A percentile compares a stretch with the other conserved stretches of the same genome.
These are phyloP conservation scores for Tauraco hartlaubi DNA, from an alignment of 2,797 vertebrate genomes.

Conservation along the genomic window DNA sequence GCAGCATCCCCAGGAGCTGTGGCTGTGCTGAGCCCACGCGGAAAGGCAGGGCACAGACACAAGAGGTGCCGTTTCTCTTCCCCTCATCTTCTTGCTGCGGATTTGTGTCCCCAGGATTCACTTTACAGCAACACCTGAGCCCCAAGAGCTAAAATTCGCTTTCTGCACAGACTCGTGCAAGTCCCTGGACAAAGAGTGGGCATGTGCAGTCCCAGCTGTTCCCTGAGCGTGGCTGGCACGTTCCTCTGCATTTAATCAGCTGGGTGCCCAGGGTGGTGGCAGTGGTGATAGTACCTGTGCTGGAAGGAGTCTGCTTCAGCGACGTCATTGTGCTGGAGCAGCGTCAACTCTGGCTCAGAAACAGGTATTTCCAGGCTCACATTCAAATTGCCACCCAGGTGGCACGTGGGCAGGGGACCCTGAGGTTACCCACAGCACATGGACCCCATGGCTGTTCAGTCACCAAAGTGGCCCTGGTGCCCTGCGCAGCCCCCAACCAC, in stretches of 20 bases:
- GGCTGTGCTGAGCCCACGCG: neutral
- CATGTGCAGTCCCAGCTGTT: too few species aligned
- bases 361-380: neutral
- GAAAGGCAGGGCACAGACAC: neutral
- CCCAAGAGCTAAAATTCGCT: neutral
- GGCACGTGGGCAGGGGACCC: neutral
- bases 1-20: neutral
- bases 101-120: neutral
- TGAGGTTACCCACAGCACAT: neutral
- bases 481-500: neutral
- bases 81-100: neutral
- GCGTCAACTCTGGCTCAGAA: neutral
- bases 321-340: accelerated
- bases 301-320: neutral
- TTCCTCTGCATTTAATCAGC: neutral
- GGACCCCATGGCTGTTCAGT: accelerated
- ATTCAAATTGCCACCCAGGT: accelerated
- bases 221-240: accelerated
- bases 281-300: accelerated
- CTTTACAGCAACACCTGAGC: neutral
- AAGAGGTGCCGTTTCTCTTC: accelerated
- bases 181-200: accelerated
- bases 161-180: neutral
- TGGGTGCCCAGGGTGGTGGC: accelerated
- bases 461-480: accelerated